Conservation (phyloP, 2,113 vertebrate species). For the Hemibates koningsi region DNA sequence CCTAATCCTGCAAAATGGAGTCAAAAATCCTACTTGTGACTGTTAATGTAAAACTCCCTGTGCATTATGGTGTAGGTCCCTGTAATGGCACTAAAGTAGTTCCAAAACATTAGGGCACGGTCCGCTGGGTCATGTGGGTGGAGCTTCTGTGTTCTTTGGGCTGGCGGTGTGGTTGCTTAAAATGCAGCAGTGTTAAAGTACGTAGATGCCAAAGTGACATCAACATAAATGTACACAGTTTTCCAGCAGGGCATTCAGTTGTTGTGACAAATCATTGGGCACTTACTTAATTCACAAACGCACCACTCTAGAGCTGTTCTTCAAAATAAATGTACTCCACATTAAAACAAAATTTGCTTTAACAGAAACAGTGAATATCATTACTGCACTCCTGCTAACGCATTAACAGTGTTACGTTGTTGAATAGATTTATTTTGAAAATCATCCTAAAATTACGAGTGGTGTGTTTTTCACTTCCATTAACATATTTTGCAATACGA, state of each 20-base stretch:
- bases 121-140: neutral
- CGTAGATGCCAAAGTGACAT: neutral
- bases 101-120: neutral
- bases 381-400: neutral
- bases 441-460: neutral
- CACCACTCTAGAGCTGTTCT: neutral
- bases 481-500: neutral
- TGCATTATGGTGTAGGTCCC: neutral
- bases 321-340: neutral
- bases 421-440: neutral
- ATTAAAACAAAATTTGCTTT: neutral
- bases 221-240: neutral
- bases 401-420: neutral
- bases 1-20: neutral
- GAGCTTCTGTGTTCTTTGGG: neutral
- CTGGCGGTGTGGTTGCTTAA: neutral
- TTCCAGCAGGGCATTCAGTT: neutral
- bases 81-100: neutral
- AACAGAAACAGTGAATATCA: neutral
- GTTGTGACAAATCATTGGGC: neutral
- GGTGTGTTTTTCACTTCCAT: neutral
- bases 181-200: neutral
- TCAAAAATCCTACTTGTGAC: neutral
- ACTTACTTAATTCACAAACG: neutral
- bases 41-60: neutral